These are phyloP conservation scores for Falcaria lacertinaria DNA, from an alignment of 2,888 invertebrate genomes.

Conservation along the genomic window DNA sequence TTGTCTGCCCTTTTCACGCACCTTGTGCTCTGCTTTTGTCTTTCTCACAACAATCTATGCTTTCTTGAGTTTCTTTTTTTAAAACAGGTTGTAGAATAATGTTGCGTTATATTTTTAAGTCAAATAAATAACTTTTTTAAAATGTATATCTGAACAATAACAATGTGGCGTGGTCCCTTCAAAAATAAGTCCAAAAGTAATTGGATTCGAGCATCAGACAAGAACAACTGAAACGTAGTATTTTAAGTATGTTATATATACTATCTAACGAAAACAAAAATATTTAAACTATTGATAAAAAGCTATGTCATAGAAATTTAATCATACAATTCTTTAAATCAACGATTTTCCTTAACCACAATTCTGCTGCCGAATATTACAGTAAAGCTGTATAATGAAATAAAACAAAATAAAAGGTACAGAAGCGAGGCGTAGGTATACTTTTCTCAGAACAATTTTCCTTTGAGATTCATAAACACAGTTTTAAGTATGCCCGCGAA, in stretches of 20 bases:
- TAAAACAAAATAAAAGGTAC: neutral
- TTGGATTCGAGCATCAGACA: too few relatives aligned
- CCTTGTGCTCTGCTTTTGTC: slow-evolving; percentile 41
- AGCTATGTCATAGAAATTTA: too few relatives aligned
- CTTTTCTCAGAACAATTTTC: slow-evolving; percentile 6
- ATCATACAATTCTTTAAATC: too few relatives aligned
- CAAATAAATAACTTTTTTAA: slow-evolving; percentile 11
- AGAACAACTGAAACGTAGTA: too few relatives aligned
- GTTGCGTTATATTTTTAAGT: slow-evolving; percentile 16
- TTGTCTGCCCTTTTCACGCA: slow-evolving; percentile 74
- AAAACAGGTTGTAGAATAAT: slow-evolving; percentile 4
- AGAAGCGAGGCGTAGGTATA: neutral
- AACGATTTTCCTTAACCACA: too few relatives aligned
- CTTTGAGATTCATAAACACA: slow-evolving; percentile 29
- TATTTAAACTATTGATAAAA: too few relatives aligned
- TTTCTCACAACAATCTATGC: slow-evolving; percentile 27
- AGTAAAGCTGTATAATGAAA: neutral
- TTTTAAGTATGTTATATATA: too few relatives aligned
- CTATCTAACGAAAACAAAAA: too few relatives aligned
- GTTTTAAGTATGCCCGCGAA: slow-evolving; percentile 39
- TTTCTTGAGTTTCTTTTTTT: slow-evolving; percentile 38
- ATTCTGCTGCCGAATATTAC: neutral
- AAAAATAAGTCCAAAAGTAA: too few relatives aligned
- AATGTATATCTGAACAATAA: too few relatives aligned
- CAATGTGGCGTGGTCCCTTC: too few relatives aligned